Percentiles rank a stretch among this genome's conserved stretches.
These are phyloP conservation scores for Goniozus legneri DNA, from an alignment of 1,140 invertebrate species.

Conservation along the genomic window DNA sequence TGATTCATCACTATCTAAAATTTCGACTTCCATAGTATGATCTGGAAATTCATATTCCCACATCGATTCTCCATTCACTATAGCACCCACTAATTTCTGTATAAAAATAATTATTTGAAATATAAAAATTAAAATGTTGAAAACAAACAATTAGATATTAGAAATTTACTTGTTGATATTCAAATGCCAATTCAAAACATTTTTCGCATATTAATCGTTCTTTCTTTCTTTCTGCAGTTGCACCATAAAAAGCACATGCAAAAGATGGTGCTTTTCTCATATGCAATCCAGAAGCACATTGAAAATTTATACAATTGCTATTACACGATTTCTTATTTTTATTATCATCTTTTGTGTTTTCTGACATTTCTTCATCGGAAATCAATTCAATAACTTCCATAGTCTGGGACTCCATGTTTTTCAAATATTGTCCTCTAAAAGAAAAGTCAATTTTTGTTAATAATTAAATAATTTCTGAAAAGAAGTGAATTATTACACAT, in stretches of 20 bases:
- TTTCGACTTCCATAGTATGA: constrained; percentile 57
- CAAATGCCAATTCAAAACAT: constrained; percentile 50
- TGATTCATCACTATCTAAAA: constrained; percentile 56
- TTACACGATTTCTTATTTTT: constrained; percentile 33
- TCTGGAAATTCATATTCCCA: constrained; percentile 54
- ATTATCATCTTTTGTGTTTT: constrained; percentile 12
- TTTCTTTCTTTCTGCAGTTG: constrained; percentile 47
- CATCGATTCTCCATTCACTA: constrained; percentile 45
- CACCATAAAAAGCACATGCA: constrained; percentile 54
- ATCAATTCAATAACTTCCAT: constrained; percentile 46
- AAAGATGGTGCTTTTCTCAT: constrained; percentile 53
- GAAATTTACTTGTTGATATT: constrained; percentile 45
- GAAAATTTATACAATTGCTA: constrained; percentile 56
- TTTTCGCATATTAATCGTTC: constrained; percentile 51
- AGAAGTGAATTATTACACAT: too few species aligned
- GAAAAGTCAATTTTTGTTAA: too few species aligned
- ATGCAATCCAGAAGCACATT: constrained; percentile 51
- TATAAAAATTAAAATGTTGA: constrained; percentile 6
- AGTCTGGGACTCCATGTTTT: too few species aligned
- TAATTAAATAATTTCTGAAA: too few species aligned
- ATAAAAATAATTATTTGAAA: constrained; percentile 13
- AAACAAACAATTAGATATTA: not conserved
- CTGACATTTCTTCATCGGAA: constrained; percentile 41
- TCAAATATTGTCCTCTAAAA: too few species aligned
- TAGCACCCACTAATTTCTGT: constrained; percentile 42